Evolutionary conservation across 2,888 invertebrate species (phyloP).

Genomic region (Parasteatoda lunata): DNA sequence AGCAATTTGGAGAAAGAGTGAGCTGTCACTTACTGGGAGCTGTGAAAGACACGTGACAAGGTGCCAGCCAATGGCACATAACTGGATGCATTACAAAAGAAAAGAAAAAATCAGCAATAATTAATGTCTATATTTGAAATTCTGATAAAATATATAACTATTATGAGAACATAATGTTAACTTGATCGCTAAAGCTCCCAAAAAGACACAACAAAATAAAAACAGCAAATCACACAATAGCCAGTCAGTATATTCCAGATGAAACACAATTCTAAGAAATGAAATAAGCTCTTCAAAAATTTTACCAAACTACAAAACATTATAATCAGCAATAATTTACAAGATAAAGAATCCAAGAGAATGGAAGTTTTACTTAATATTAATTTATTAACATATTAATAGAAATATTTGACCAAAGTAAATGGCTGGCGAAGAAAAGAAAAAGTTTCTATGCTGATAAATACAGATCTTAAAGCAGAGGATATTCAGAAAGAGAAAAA

Average conservation of each 20-base stretch:
- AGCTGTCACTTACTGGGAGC: conserved; percentile 71
- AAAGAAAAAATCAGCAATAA: conserved; percentile 63
- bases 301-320: too few relatives aligned
- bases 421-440: neutral
- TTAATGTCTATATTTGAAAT: conserved; percentile 46
- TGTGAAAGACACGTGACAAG: conserved; percentile 70
- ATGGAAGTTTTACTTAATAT: too few relatives aligned
- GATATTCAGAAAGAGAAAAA: neutral
- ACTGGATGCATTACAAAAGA: conserved; percentile 70
- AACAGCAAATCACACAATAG: conserved; percentile 23
- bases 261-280: conserved; percentile 16
- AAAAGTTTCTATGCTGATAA: neutral
- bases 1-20: conserved; percentile 65
- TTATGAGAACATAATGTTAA: conserved; percentile 35
- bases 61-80: conserved; percentile 71
- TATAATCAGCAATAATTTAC: too few relatives aligned
- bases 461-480: neutral
- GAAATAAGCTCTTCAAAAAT: neutral
- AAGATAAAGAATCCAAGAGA: too few relatives aligned
- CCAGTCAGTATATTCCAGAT: conserved; percentile 4
- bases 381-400: neutral
- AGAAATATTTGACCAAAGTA: neutral
- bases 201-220: conserved; percentile 23
- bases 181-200: conserved; percentile 20
- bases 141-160: conserved; percentile 52